phyloP scores from a whole-genome alignment of 2,888 invertebrate species.

The Dichetophora obliterata region DNA sequence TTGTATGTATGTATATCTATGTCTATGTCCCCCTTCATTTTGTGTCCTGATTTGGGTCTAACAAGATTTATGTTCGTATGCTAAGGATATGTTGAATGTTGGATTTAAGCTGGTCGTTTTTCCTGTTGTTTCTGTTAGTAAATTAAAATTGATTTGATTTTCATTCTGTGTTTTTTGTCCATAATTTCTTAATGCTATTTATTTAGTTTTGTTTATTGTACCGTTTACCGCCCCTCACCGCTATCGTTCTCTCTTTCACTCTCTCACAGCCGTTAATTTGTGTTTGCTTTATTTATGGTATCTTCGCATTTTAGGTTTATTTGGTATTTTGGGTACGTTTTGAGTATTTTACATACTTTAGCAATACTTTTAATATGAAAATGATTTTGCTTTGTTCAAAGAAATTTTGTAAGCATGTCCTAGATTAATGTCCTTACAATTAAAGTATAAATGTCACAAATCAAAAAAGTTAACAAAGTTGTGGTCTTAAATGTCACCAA shows the following conservation, averaged over 20 bases:
- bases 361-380: constrained; percentile 45
- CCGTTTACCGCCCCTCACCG: neutral
- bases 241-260: too few species aligned
- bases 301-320: constrained; percentile 47
- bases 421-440: neutral
- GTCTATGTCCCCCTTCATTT: neutral
- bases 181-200: neutral
- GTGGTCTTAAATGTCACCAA: too few species aligned
- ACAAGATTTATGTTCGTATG: constrained; percentile 63
- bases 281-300: constrained; percentile 40
- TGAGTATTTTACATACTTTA: neutral
- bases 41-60: neutral
- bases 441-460: too few species aligned
- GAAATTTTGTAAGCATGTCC: neutral
- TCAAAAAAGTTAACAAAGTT: too few species aligned
- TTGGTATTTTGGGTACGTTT: neutral
- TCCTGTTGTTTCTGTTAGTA: constrained; percentile 46
- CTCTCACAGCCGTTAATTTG: constrained; percentile 32
- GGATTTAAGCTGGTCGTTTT: constrained; percentile 28
- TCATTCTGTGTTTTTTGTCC: constrained; percentile 32
- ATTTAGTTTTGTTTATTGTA: constrained; percentile 12
- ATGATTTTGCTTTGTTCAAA: constrained; percentile 40
- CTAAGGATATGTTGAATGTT: constrained; percentile 53
- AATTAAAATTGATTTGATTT: constrained; percentile 55
- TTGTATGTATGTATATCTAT: neutral